Conservation (phyloP, 2,113 vertebrate species). For the Plecotus auritus region DNA sequence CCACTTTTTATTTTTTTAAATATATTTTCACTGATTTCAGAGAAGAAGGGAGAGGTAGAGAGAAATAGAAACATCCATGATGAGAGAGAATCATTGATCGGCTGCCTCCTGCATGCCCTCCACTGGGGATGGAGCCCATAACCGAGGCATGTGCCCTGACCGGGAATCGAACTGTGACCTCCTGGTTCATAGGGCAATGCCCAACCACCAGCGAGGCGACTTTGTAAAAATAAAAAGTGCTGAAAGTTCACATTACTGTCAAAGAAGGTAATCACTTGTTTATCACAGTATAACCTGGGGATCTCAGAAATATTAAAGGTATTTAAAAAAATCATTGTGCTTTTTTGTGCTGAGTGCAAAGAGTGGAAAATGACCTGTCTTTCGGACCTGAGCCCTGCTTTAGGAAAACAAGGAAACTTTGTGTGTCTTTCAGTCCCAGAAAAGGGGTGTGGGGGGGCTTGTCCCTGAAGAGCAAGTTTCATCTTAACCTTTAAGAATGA, state of each 20-base stretch:
- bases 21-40: too few species aligned
- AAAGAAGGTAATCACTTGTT: neutral
- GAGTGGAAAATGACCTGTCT: neutral
- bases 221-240: neutral
- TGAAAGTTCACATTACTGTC: neutral
- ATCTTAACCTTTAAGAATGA: neutral
- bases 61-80: too few species aligned
- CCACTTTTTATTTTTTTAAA: neutral
- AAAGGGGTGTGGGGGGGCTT: neutral
- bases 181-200: too few species aligned
- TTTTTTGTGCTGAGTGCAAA: neutral
- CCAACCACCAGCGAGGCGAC: too few species aligned
- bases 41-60: too few species aligned
- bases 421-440: neutral
- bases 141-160: too few species aligned
- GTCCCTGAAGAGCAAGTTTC: slow-evolving; percentile 2
- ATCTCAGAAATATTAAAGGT: neutral
- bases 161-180: too few species aligned
- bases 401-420: slow-evolving; percentile 33
- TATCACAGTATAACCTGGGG: too few species aligned
- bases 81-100: too few species aligned
- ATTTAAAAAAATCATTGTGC: neutral
- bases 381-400: neutral
- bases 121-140: too few species aligned
- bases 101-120: too few species aligned